Conservation (phyloP, 2,797 vertebrate genomes). For the Crenichthys baileyi region DNA sequence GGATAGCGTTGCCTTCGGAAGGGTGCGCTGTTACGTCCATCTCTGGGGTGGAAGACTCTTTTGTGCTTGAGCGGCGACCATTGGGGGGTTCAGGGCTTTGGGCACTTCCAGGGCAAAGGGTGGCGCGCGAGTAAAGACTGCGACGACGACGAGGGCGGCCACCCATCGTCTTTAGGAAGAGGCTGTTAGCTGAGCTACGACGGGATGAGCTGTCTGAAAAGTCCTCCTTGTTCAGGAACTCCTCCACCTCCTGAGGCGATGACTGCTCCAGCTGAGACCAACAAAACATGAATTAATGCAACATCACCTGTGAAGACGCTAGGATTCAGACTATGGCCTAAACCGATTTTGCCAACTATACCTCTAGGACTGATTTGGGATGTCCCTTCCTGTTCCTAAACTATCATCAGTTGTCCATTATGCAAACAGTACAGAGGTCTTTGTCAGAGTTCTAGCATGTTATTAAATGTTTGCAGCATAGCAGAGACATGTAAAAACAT, state of each 20-base stretch:
- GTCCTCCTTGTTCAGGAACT: constrained; percentile 71
- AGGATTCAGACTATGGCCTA: not conserved
- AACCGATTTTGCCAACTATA: not conserved
- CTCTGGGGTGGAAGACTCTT: constrained; percentile 43
- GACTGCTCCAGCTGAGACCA: constrained; percentile 68
- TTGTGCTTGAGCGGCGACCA: constrained; percentile 54
- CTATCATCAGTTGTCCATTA: not conserved
- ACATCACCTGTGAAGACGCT: not conserved
- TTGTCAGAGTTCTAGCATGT: not conserved
- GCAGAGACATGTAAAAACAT: not conserved
- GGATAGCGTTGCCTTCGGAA: constrained; percentile 14
- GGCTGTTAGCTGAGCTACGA: constrained; percentile 61
- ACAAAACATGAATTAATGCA: not conserved
- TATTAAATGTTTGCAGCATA: not conserved
- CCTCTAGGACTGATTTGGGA: not conserved
- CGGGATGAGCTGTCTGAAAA: constrained; percentile 45
- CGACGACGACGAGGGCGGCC: constrained; percentile 68
- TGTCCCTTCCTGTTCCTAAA: not conserved
- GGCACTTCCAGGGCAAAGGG: constrained; percentile 10
- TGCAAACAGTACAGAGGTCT: not conserved
- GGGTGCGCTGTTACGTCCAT: constrained; percentile 17
- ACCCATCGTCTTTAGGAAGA: constrained; percentile 78
- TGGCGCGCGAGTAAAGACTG: constrained; percentile 55
- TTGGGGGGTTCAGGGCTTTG: constrained; percentile 38
- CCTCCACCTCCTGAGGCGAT: constrained; percentile 65